Base-by-base conservation (phyloP, 2,797 vertebrate genomes). In the Falco berigora region DNA sequence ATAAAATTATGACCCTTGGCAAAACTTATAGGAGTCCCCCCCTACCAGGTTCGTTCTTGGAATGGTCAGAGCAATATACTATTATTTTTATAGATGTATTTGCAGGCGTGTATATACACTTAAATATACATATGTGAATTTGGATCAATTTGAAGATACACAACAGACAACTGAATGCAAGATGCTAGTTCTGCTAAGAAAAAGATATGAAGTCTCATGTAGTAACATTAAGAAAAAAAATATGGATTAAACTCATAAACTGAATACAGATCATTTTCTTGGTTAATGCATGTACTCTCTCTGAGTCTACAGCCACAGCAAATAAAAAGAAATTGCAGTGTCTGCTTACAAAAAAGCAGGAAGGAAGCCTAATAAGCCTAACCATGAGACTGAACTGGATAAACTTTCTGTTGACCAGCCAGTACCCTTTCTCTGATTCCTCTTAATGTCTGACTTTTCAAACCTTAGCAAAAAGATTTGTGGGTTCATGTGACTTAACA, bases 391-490 rank as follows among this genome's bases (percentile, higher is more conserved):
- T 40, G 71, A 95, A 95, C 82, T 79, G 71, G 67, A 94, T 87
- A 94, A 97, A 93, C 36, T 44, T 92, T 85, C 74, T 84, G 58
- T 46, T 90, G 94, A 94, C 85, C 68, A 74, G 34, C 36, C 69
- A 81, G 90, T 68, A 82, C 25, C 74, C 62, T 56, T 71, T 89
- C 55, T 14, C 9, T 58, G 52, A 91, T 59, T 79, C 52, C 24
- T 36, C 61, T 71, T 82, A 93, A 92, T 38, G 63, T 18, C 80
- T 66, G 53, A 74, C 47, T 95, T 93, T 32, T 68, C 88, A 93
- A 84, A 75, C 79, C 75, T 68, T 62, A 71, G 23, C n/a, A 72
- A 71, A 61, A 88, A 80, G 30, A 81, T 67, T 64, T 78, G 74
- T 7, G 13, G 42, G 53, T 83, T 77, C 75, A 73, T 3, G 9